Conservation (phyloP, 2,888 invertebrate genomes). For the Arge pagana region DNA sequence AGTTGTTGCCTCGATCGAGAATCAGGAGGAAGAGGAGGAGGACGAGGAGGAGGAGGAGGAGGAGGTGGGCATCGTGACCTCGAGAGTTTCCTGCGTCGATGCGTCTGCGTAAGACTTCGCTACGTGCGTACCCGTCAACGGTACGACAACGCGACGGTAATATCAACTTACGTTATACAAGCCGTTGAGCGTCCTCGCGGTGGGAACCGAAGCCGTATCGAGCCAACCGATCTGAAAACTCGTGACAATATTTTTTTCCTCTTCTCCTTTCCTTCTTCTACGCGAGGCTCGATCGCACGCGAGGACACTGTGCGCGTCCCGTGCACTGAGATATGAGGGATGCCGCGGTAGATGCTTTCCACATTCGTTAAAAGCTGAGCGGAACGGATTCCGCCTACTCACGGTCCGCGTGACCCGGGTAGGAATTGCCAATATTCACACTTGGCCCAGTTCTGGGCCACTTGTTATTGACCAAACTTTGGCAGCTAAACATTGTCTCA, state of each 20-base stretch:
- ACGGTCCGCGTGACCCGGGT: too few relatives aligned
- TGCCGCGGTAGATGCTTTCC: neutral
- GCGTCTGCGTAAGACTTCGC: conserved; percentile 55
- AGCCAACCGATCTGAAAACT: conserved; percentile 24
- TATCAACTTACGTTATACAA: conserved; percentile 40
- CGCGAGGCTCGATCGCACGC: too few relatives aligned
- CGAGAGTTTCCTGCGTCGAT: conserved; percentile 39
- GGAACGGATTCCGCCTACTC: too few relatives aligned
- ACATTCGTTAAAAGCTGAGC: neutral
- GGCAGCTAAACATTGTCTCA: too few relatives aligned
- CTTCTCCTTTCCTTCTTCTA: neutral
- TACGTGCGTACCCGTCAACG: conserved; percentile 23
- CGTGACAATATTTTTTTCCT: conserved; percentile 13
- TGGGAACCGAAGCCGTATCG: conserved; percentile 57
- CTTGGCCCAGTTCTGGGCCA: too few relatives aligned
- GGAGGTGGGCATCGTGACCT: conserved; percentile 11
- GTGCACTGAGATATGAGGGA: neutral
- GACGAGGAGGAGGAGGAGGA: neutral
- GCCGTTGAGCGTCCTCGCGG: conserved; percentile 57
- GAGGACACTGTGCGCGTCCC: neutral
- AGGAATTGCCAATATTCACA: too few relatives aligned
- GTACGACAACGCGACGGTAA: conserved; percentile 12
- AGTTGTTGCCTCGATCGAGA: neutral
- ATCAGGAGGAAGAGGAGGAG: neutral
- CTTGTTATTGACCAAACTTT: too few relatives aligned